phyloP scores from a whole-genome alignment of 2,797 vertebrate genomes.

The Hippopotamyrus pictus region DNA sequence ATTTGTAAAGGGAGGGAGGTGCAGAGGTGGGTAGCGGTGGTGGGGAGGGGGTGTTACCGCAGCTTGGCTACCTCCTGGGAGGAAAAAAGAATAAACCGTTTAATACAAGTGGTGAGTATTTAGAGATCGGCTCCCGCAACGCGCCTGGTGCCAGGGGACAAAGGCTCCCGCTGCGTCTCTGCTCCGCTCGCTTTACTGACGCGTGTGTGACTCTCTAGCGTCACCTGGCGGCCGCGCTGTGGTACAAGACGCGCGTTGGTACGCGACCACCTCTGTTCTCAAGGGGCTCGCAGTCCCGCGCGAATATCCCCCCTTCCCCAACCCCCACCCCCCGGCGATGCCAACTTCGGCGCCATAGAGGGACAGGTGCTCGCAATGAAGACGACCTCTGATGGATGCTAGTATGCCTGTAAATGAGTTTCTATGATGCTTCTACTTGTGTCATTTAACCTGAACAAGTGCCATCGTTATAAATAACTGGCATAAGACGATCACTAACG shows the following conservation, averaged over 20 bases:
- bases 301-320: background rate
- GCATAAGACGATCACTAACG: background rate
- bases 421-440: background rate
- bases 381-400: background rate
- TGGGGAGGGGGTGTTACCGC: background rate
- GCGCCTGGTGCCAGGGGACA: constrained; percentile 5
- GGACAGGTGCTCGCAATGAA: background rate
- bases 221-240: constrained; percentile 20
- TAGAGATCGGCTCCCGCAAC: background rate
- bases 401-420: background rate
- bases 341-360: constrained; percentile 12
- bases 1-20: background rate
- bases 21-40: background rate
- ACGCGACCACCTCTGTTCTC: constrained; percentile 2
- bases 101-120: background rate
- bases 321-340: background rate
- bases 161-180: constrained; percentile 2
- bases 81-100: background rate
- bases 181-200: background rate
- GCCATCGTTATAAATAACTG: background rate
- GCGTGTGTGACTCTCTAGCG: constrained; percentile 23
- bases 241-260: background rate
- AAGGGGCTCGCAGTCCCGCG: background rate
- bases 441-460: background rate
- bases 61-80: background rate